These are phyloP conservation scores for Ginglymostoma cirratum DNA, from an alignment of 2,113 vertebrate species.

Conservation along the genomic window DNA sequence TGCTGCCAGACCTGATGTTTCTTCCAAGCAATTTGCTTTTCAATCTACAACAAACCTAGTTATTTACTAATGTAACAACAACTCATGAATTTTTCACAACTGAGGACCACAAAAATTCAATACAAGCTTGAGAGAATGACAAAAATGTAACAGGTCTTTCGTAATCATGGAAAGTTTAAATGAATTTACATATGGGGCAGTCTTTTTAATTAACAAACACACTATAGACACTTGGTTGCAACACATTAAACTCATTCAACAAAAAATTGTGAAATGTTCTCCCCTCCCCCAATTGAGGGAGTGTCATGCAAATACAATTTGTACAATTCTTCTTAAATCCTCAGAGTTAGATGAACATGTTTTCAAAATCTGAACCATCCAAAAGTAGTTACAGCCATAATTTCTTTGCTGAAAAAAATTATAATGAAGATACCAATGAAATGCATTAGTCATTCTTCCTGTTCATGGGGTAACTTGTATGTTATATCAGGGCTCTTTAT, in stretches of 20 bases:
- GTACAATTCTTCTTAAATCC: neutral
- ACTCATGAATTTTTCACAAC: neutral
- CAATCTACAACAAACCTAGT: neutral
- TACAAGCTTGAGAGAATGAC: neutral
- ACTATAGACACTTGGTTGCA: neutral
- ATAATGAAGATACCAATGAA: neutral
- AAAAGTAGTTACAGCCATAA: neutral
- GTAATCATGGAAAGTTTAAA: neutral
- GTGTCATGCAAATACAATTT: neutral
- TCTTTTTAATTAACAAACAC: neutral
- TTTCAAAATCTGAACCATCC: neutral
- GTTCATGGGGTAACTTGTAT: neutral
- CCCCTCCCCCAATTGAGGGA: neutral
- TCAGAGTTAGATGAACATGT: neutral
- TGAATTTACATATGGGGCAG: neutral
- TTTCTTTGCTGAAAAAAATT: neutral
- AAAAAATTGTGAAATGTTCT: neutral
- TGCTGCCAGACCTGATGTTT: too few species aligned
- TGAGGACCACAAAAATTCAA: neutral
- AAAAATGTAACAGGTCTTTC: neutral
- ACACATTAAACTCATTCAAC: neutral
- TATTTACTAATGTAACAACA: neutral
- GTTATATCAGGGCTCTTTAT: neutral
- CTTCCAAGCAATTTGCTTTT: too few species aligned
- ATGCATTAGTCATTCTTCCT: slow-evolving; percentile 31